Base-by-base conservation (phyloP, 2,797 vertebrate genomes). In the Takifugu rubripes region DNA sequence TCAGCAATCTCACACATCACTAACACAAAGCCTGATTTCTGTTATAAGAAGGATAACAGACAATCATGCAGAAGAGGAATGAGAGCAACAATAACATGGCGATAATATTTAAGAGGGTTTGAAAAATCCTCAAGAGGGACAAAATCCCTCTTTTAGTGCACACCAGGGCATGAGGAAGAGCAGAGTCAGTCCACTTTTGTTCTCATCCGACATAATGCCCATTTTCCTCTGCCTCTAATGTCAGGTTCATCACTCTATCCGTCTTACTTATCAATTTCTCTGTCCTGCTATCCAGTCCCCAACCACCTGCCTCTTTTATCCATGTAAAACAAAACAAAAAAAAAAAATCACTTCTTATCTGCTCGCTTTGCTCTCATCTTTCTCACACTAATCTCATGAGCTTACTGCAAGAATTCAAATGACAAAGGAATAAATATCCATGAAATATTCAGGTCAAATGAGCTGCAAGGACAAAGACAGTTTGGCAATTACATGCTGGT, bases 81-180 rank as follows among this genome's bases (percentile, higher is more conserved):
- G 54, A 72, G 64, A 82, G 67, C 44, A 62, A 72, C 62, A 81
- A 86, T 76, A 85, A 81, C 83, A 86, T 70, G 79, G 56, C 47
- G 51, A 81, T 81, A 73, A 83, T 75, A 81, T 85, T 77, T 80
- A 81, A 87, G 84, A 84, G 80, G 79, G 72, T 78, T 81, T 75
- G 54, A 53, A 78, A n/a, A 82, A 84, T 80, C 76, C 84, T 83
- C 74, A 79, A 70, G 82, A 75, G 83, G 68, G 49, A 74, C 59
- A 81, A 87, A 21, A 89, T 87, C 85, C 72, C 60, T 77, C 54
- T 75, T 77, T 82, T 49, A 74, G 75, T 47, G 68, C 68, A 57
- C 45, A 66, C 40, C 43, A 69, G 73, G 62, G 74, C 71, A 82
- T 2, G 58, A 55, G 54, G 58, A 55, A 48, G 52, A 68, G 45